These are phyloP conservation scores for Urocitellus parryii DNA, from an alignment of 2,113 vertebrate species.

Conservation along the genomic window DNA sequence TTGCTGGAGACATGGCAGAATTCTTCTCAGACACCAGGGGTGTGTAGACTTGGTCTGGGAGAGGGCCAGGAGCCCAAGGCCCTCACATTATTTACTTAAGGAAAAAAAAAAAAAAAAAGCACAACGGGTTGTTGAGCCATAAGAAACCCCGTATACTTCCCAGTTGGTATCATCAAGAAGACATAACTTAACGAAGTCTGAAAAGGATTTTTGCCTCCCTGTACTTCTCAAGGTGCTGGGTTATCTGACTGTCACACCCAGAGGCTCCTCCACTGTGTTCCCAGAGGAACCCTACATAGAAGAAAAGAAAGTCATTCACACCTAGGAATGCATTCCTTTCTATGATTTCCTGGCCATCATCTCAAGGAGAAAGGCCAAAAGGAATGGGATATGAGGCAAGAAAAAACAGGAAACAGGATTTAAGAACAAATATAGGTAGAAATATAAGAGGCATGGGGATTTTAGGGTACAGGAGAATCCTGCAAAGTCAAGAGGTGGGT, in stretches of 20 bases:
- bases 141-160: background rate
- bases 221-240: background rate
- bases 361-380: background rate
- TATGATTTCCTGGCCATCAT: background rate
- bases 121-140: background rate
- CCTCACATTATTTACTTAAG: conserved; percentile 41
- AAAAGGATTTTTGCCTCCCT: background rate
- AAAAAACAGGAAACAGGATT: background rate
- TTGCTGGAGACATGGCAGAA: conserved; percentile 64
- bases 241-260: background rate
- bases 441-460: background rate
- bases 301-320: background rate
- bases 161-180: background rate
- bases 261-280: background rate
- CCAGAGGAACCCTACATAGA: background rate
- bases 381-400: background rate
- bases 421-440: background rate
- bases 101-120: background rate
- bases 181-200: background rate
- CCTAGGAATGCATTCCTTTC: background rate
- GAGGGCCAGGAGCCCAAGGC: background rate
- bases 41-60: background rate
- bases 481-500: background rate
- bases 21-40: conserved; percentile 23
- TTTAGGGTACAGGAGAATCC: background rate